phyloP scores from a whole-genome alignment of 2,113 vertebrate species.

The Plecturocebus donacophilus region DNA sequence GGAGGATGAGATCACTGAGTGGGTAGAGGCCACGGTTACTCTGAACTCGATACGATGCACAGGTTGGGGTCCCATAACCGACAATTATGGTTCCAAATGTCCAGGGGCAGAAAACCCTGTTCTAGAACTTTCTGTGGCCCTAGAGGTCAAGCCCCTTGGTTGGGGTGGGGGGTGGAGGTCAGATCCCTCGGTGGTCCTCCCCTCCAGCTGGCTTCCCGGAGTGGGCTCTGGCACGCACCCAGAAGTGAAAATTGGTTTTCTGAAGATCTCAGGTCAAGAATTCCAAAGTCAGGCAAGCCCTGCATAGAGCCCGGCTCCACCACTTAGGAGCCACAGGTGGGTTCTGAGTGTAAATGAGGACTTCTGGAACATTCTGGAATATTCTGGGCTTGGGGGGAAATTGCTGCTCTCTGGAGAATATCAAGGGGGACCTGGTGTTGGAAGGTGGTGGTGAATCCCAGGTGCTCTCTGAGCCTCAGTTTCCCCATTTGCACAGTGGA shows the following conservation, averaged over 20 bases:
- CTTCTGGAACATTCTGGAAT: neutral
- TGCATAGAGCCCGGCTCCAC: neutral
- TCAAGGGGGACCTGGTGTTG: neutral
- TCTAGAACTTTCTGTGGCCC: too few species aligned
- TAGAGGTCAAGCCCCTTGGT: neutral
- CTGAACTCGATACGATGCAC: neutral
- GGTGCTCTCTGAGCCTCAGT: neutral
- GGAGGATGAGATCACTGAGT: fast-evolving
- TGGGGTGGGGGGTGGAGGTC: neutral
- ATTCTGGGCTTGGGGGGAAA: neutral
- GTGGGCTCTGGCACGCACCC: neutral
- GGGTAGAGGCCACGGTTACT: neutral
- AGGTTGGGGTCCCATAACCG: fast-evolving
- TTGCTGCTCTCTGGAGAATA: neutral
- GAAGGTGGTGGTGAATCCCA: neutral
- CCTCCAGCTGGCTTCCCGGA: neutral
- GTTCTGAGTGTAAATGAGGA: neutral
- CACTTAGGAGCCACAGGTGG: neutral
- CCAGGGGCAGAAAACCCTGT: neutral
- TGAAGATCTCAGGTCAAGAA: neutral
- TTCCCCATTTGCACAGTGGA: neutral
- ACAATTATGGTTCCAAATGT: neutral
- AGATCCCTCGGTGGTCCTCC: neutral
- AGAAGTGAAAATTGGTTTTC: neutral
- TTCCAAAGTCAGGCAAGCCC: neutral